Evolutionary conservation across 2,888 invertebrate species (phyloP).

Genomic region (Mactromeris polynyma): DNA sequence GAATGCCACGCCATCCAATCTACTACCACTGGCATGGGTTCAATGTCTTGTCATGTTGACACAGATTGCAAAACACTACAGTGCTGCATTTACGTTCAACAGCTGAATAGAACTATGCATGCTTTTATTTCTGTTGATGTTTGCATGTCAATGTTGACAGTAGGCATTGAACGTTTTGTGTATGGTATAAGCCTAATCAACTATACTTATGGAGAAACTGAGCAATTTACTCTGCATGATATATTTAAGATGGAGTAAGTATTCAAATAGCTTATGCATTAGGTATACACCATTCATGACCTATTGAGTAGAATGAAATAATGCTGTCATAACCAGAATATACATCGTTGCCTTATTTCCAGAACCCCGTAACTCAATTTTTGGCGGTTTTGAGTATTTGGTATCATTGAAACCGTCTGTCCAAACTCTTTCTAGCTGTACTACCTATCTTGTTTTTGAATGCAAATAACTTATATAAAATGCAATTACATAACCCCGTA

Average conservation of each 20-base stretch:
- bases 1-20: slow-evolving; percentile 57
- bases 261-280: no score
- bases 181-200: slow-evolving; percentile 53
- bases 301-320: no score
- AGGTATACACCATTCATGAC: no score
- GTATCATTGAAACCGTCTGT: no score
- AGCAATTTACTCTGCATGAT: slow-evolving; percentile 61
- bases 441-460: no score
- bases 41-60: slow-evolving; percentile 58
- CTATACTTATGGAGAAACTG: slow-evolving; percentile 62
- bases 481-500: no score
- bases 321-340: no score
- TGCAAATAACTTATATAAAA: no score
- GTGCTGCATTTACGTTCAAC: slow-evolving; percentile 3
- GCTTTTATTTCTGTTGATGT: background rate
- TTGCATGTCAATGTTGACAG: background rate
- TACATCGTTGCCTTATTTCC: no score
- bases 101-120: background rate
- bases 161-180: slow-evolving; percentile 42
- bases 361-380: no score
- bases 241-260: slow-evolving; percentile 69
- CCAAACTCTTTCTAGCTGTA: no score
- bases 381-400: no score
- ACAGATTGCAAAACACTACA: slow-evolving; percentile 37
- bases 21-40: background rate